Base-by-base conservation (phyloP, 2,797 vertebrate genomes). In the Sternarchorhynchus goeldii region DNA sequence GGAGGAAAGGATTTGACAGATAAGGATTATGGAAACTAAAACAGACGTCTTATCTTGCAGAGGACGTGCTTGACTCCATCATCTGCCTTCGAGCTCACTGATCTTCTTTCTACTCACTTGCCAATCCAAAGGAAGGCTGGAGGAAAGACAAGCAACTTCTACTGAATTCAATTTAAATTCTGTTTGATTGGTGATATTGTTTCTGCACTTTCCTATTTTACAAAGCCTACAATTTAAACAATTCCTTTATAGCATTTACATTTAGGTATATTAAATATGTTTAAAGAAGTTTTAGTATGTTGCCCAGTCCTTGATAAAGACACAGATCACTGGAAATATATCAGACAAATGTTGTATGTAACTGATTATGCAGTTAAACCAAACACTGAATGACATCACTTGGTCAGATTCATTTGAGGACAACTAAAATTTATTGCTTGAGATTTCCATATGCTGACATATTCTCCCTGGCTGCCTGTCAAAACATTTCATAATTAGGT, bases 21-120 rank as follows among this genome's bases (percentile, higher is more conserved):
- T 86, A 85, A 83, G 73, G 71, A 68, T 81, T 56, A 66, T 81
- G 58, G 80, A 84, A 86, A 83, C 70, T 76, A 73, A 82, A 86
- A 82, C 70, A 81, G 66, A 56, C 53, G 34, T 60, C 79, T 75
- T 78, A 83, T 79, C 84, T 84, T 39, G 59, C 29, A 56, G 56
- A 77, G 72, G 76, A 83, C 55, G 65, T 84, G 85, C 73, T 77
- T 79, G 69, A 69, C 79, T 77, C 59, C 41, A 69, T 79, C 18
- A 20, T 82, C 73, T 72, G 75, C 64, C 53, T 69, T 73, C 25
- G 32, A 66, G 59, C 71, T 80, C 59, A 57, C 55, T 72, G 21
- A 78, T 50, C 17, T 55, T 59, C 64, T 41, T 45, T 62, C 58
- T 59, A 57, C 68, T 68, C 6, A 50, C 70, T 72, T 31, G 3